Percentiles rank a stretch among this genome's conserved stretches.
phyloP scores from a whole-genome alignment of 2,888 invertebrate species.

The Xylophagus ater region DNA sequence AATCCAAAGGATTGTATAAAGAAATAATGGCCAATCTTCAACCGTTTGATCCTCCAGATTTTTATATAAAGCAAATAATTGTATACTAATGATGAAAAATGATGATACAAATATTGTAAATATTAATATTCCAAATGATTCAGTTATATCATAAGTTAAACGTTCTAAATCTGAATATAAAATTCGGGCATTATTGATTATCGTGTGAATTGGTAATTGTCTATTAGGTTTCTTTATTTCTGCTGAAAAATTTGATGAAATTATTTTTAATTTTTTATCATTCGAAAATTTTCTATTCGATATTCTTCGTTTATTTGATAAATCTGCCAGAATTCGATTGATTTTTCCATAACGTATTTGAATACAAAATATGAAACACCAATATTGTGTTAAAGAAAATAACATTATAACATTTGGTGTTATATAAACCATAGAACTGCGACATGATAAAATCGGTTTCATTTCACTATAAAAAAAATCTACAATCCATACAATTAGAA shows the following conservation, averaged over 20 bases:
- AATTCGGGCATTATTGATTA: slow-evolving; percentile 1
- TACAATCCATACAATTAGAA: slow-evolving; percentile 3
- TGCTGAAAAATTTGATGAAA: neutral
- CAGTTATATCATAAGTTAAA: slow-evolving; percentile 4
- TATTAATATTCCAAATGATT: slow-evolving; percentile 8
- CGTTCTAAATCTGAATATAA: slow-evolving; percentile 7
- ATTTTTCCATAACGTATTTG: slow-evolving; percentile 5
- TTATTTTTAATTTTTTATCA: neutral
- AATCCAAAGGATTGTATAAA: slow-evolving; percentile 11
- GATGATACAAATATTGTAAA: slow-evolving; percentile 9
- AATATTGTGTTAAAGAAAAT: slow-evolving; percentile 9
- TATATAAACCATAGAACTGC: slow-evolving; percentile 10
- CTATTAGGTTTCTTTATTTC: neutral
- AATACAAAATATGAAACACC: slow-evolving; percentile 5
- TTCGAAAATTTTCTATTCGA: neutral
- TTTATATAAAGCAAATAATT: slow-evolving; percentile 11
- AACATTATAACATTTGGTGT: slow-evolving; percentile 6
- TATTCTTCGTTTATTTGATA: neutral
- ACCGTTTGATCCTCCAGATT: slow-evolving; percentile 3
- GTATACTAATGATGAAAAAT: slow-evolving; percentile 11
- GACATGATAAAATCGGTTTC: neutral
- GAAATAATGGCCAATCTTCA: neutral
- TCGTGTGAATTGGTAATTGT: neutral
- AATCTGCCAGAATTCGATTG: slow-evolving; percentile 2
- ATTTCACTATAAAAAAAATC: slow-evolving; percentile 10